Evolutionary conservation across 2,888 invertebrate species (phyloP).

Genomic region (Callimorpha dominula): DNA sequence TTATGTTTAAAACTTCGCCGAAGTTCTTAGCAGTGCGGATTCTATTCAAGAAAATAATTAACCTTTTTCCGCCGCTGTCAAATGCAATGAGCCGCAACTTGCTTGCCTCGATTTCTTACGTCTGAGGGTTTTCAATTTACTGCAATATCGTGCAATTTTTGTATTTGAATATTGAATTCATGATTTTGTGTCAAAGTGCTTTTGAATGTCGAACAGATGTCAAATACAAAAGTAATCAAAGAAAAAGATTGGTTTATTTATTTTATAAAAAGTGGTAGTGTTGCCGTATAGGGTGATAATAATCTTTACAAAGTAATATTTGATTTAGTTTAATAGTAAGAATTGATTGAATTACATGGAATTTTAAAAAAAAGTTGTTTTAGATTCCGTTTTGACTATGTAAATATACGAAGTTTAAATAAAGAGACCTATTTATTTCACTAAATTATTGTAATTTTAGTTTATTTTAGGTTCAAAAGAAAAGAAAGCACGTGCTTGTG

Average conservation of each 20-base stretch:
- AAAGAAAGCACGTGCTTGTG: too few species aligned
- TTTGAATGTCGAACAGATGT: neutral
- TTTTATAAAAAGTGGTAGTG: too few species aligned
- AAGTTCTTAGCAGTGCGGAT: slow-evolving; percentile 38
- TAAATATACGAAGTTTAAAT: too few species aligned
- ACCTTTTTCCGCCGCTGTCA: slow-evolving; percentile 65
- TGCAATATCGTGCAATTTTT: neutral
- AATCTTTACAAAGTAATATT: too few species aligned
- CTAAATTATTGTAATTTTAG: too few species aligned
- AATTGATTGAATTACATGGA: too few species aligned
- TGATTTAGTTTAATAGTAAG: too few species aligned
- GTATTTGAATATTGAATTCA: neutral
- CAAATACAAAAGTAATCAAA: neutral
- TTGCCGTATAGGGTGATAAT: too few species aligned
- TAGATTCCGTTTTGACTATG: too few species aligned
- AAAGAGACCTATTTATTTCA: too few species aligned
- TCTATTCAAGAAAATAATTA: slow-evolving; percentile 70
- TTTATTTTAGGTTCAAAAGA: too few species aligned
- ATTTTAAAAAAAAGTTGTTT: too few species aligned
- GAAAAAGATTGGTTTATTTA: neutral
- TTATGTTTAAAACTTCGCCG: slow-evolving; percentile 37
- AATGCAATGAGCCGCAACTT: slow-evolving; percentile 56
- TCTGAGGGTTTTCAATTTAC: slow-evolving; percentile 21
- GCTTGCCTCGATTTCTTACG: slow-evolving; percentile 36
- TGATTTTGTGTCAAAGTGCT: neutral